Base-by-base conservation (phyloP, 1,140 invertebrate species). In the Gonioctena quinquepunctata region DNA sequence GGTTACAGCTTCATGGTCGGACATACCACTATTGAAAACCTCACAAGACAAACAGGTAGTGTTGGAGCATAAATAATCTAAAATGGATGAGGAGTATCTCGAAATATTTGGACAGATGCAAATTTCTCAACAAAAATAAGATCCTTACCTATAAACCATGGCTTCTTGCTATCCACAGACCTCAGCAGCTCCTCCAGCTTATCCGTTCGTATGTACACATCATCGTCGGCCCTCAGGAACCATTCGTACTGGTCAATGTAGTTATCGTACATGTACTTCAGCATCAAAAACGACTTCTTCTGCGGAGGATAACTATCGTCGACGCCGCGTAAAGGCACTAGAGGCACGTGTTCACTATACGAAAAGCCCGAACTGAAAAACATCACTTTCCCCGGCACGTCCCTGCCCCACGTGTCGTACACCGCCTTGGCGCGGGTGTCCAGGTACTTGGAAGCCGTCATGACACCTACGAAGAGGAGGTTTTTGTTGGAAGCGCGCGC, bases 211-310 rank as follows among this genome's bases (percentile, higher is more conserved):
- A 99, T 91, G 81, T 98, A 99, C 25, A 99, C 92, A 82, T 99
- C 98, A 83, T 99, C 98, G 82, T 99, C 98, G 0, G 96, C 97
- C 26, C 98, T 87, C 83, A 99, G 89, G 81, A 99, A 99, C 96
- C 96, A 99, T 83, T 99, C 96, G 84, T 93, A 99, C 49, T 90
- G 88, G 76, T 98, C 91, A 8, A 92, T 91, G 78, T 92, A 98
- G 81, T 98, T n/a, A 79, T 98, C 96, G 85, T 96, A n/a, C 94
- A 99, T 98, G 84, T 98, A 97, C 81, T 99, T 92, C 2, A 99
- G 86, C 97, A 99, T 99, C 75, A 96, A 89, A 80, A 99, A 99
- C 0, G 96, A 98, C 83, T 99, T 99, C 84, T 98, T 99, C 82
- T 99, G 97, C 0, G 98, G 98, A 25, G 98, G 98, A 85, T 99